Evolutionary conservation across 1,140 invertebrate genomes (phyloP).

Genomic region (Drosophila melanogaster): Release_6_plus_ISO1_MT NC_004354.4:395501-396000

Average conservation of each 20-base stretch:
- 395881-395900: constrained; percentile 13
- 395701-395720: constrained; percentile 82
- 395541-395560: constrained; percentile 82
- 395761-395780: constrained; percentile 13
- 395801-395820: neutral
- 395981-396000: constrained; percentile 4
- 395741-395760: constrained; percentile 47
- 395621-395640: neutral
- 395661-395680: constrained; percentile 80
- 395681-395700: constrained; percentile 65
- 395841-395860: constrained; percentile 46
- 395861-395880: neutral
- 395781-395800: neutral
- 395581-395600: constrained; percentile 69
- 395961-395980: neutral
- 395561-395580: constrained; percentile 81
- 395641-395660: constrained; percentile 74
- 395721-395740: constrained; percentile 80
- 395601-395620: constrained; percentile 57
- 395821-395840: neutral
- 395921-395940: constrained; percentile 15
- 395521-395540: constrained; percentile 80
- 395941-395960: neutral
- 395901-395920: constrained; percentile 24
- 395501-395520: constrained; percentile 34